Evolutionary conservation across 1,140 invertebrate genomes (phyloP), one percentile per base, ranked within the genome.

Genomic region (Asbolus verrucosus): DNA sequence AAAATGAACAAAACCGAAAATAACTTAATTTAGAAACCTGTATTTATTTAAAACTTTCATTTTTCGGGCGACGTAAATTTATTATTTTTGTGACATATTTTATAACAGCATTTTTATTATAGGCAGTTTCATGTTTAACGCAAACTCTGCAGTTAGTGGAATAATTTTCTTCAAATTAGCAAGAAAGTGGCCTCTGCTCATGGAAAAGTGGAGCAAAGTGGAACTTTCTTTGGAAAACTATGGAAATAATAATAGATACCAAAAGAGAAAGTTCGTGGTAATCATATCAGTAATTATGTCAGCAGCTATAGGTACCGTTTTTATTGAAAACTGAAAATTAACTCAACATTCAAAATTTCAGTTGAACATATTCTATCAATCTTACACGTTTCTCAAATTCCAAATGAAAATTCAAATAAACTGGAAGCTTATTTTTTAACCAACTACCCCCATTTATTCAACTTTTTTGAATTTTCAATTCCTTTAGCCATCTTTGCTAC

Each of bases 321-420:
- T 36, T 15, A 60, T 36, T 11, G 9, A 36, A 18, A 11, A 2
- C 16, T 2, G 16, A 61, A 33, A 14, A 36, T 15, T 46, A 9
- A 18, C n/a, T 46, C n/a, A 14, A 15, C n/a, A 5, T 14, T 46
- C 1, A 1, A 16, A 18, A 38, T 46, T 63, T 11, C 18, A 63
- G 61, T 38, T 24, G 61, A 63, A 63, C 61, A 63, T 11, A 19
- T 63, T 19, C 41, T 63, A 24, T 63, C 61, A 21, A 41, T 54
- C 9, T 6, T 54, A 0, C n/a, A 54, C 61, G 24, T 14, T 39
- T 39, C 16, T 0, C 46, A 54, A 27, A 54, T 54, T 8, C 46
- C 46, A 6, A n/a, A n/a, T 5, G 21, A 27, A 2, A 21, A 27
- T 54, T 5, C 19, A 27, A 36, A 63, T 5, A 38, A 41, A 39